Evolutionary conservation across 2,113 vertebrate genomes (phyloP).

Genomic region (Lagenorhynchus albirostris): DNA sequence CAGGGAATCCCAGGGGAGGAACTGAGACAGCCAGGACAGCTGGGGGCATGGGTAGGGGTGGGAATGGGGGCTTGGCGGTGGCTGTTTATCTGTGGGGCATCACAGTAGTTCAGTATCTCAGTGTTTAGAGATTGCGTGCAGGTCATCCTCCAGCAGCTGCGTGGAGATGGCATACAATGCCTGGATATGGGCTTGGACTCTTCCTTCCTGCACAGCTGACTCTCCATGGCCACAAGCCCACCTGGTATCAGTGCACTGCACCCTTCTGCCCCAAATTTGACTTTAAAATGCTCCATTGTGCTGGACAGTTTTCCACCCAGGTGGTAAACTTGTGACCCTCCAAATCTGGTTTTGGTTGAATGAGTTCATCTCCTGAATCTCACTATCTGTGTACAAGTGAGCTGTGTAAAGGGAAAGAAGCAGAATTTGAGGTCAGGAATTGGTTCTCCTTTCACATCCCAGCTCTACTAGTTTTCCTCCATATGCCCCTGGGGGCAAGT

Average conservation of each 20-base stretch:
- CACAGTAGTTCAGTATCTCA: not conserved
- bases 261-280: slow-evolving; percentile 47
- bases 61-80: not conserved
- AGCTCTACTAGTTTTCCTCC: not conserved
- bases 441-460: not conserved
- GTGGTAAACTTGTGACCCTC: not conserved
- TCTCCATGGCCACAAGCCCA: not conserved
- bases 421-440: not conserved
- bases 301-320: slow-evolving; percentile 8
- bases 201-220: not conserved
- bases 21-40: not conserved
- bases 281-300: slow-evolving; percentile 44
- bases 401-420: not conserved
- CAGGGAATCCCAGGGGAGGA: not conserved
- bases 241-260: not conserved
- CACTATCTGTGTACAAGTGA: not conserved
- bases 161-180: not conserved
- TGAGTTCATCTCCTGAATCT: not conserved
- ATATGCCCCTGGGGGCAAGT: not conserved
- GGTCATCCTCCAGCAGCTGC: not conserved
- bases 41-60: not conserved
- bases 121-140: not conserved
- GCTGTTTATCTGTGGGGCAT: not conserved
- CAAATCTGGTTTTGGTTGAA: not conserved
- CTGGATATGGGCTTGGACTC: not conserved